These are phyloP conservation scores for Dryobota labecula DNA, from an alignment of 2,888 invertebrate species.

Conservation along the genomic window DNA sequence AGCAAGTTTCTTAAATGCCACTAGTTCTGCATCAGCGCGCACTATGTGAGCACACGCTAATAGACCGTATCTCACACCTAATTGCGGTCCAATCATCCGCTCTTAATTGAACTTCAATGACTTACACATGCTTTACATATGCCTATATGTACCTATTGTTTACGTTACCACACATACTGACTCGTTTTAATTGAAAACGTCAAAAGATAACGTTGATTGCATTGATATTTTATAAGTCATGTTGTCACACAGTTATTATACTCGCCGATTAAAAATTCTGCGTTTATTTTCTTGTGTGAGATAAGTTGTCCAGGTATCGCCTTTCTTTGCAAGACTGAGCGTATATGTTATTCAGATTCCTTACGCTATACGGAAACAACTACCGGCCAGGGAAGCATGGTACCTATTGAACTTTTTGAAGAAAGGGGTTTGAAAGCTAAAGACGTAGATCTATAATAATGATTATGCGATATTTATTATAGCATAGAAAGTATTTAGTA, in stretches of 20 bases:
- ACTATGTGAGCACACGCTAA: constrained; percentile 11
- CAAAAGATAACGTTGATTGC: neutral
- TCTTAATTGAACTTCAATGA: constrained; percentile 56
- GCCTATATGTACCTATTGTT: neutral
- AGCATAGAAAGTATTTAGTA: no score
- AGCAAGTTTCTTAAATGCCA: constrained; percentile 1
- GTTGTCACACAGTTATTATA: neutral
- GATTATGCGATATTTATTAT: no score
- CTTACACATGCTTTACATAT: constrained; percentile 8
- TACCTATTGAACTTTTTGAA: neutral
- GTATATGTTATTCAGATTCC: neutral
- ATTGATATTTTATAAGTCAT: neutral
- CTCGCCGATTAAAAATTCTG: neutral
- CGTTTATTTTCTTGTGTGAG: neutral
- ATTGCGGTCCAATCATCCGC: constrained; percentile 54
- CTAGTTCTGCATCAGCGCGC: constrained; percentile 14
- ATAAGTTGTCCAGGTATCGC: neutral
- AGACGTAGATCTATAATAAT: no score
- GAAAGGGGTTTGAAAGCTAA: neutral
- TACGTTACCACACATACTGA: neutral
- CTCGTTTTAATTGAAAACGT: constrained; percentile 23
- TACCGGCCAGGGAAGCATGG: no score
- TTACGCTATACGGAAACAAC: no score
- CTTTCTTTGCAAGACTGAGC: neutral
- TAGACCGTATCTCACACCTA: constrained; percentile 47